Conservation (phyloP, 2,888 invertebrate species). For the Aethes cnicana region DNA sequence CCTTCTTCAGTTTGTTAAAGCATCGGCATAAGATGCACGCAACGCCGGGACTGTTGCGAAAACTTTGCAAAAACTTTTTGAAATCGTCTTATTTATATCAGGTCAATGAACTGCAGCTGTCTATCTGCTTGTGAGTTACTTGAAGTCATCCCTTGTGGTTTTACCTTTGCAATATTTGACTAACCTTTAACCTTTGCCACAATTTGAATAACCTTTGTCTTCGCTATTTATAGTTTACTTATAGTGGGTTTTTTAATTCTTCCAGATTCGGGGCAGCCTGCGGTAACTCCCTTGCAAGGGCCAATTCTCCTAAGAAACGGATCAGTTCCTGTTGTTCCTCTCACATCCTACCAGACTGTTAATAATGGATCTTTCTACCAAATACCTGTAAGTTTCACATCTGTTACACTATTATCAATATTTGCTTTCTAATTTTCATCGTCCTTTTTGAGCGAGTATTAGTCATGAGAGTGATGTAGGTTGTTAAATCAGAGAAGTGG, state of each 20-base stretch:
- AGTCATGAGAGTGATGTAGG: too few relatives aligned
- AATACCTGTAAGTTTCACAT: slow-evolving; percentile 89
- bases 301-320: slow-evolving; percentile 94
- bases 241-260: neutral
- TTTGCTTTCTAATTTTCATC: too few relatives aligned
- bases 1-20: slow-evolving; percentile 23
- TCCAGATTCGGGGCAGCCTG: slow-evolving; percentile 75
- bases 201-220: too few relatives aligned
- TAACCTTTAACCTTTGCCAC: too few relatives aligned
- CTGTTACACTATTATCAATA: neutral
- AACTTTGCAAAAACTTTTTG: slow-evolving; percentile 7
- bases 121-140: slow-evolving; percentile 22
- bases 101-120: slow-evolving; percentile 29
- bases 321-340: slow-evolving; percentile 92
- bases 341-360: slow-evolving; percentile 91
- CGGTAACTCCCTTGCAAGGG: slow-evolving; percentile 92
- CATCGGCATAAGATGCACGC: slow-evolving; percentile 21
- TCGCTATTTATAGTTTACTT: too few relatives aligned
- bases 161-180: too few relatives aligned
- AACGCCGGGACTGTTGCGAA: slow-evolving; percentile 1
- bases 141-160: neutral
- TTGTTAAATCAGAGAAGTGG: too few relatives aligned
- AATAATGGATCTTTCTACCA: slow-evolving; percentile 94
- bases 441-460: too few relatives aligned
- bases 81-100: slow-evolving; percentile 2